Base-by-base conservation (phyloP, 2,113 vertebrate genomes). In the Daboia siamensis region DNA sequence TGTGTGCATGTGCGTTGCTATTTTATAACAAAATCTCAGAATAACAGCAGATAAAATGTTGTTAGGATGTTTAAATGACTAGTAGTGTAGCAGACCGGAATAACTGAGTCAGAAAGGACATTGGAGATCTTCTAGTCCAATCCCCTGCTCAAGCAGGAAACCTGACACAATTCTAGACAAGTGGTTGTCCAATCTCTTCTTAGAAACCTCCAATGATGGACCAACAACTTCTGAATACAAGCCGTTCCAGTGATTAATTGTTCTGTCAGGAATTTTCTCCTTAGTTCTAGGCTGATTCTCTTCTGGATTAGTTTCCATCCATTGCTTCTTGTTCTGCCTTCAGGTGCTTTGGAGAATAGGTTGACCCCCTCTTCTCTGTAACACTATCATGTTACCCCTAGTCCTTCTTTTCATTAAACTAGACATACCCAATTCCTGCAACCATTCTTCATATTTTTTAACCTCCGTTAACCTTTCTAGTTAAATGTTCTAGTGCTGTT, bases 401-500 rank as follows among this genome's bases (percentile, higher is more conserved):
- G 26, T 64, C 61, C 24, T 26, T 61, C 24, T 64, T 64, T 64
- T 64, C 26, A 64, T 64, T 26, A 64, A 64, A 29, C 4, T 13
- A 12, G 61, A 64, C 26, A 29, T 26, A 29, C 26, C 61, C 61
- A 64, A 26, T 64, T 64, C 26, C 61, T 29, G 26, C 61, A 61
- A 29, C 24, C 59, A 3, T 61, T 61, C 9, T 26, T 61, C 59
- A 61, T 29, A 61, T 61, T 24, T 61, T 61, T 29, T 61, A 61
- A 26, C 59, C 59, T 61, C 59, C 48, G 8, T 51, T 51, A 51
- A 51, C 48, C 2, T 88, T 1, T 74, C 55, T 87, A 23, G 90
- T 88, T 7, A 89, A 93, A 64, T 86, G 44, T 91, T 92, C 94
- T 86, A 80, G 0, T 39, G 39, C 24, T 87, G 33, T 90, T 95